These are phyloP conservation scores for Ophion slaviceki DNA, from an alignment of 2,888 invertebrate genomes.

Conservation along the genomic window DNA sequence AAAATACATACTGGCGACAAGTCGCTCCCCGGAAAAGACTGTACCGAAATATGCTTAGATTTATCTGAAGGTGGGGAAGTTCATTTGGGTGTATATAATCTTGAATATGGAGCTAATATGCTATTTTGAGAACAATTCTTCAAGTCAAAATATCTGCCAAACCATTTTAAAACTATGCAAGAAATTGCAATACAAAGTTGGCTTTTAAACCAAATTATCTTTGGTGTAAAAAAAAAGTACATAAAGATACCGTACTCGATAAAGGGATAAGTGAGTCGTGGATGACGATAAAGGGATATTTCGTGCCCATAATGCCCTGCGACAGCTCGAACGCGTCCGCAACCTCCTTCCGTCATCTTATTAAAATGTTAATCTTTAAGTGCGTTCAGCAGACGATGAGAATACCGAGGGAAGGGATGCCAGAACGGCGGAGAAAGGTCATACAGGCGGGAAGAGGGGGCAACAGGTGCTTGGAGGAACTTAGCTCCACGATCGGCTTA, in stretches of 20 bases:
- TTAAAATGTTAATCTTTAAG: constrained; percentile 74
- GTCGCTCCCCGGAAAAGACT: too few relatives aligned
- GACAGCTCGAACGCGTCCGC: not conserved
- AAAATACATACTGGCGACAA: too few relatives aligned
- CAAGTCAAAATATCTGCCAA: too few relatives aligned
- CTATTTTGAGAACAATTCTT: too few relatives aligned
- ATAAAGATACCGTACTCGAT: not conserved
- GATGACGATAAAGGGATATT: not conserved
- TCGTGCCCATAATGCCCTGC: not conserved
- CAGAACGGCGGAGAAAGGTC: not conserved
- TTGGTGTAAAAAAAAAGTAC: not conserved
- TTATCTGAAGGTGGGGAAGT: too few relatives aligned
- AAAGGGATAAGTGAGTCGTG: not conserved
- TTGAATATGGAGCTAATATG: too few relatives aligned
- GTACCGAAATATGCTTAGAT: too few relatives aligned
- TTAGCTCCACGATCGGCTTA: constrained; percentile 57
- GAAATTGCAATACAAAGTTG: too few relatives aligned
- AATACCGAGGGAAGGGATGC: constrained; percentile 8
- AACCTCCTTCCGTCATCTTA: constrained; percentile 51
- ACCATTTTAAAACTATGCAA: too few relatives aligned
- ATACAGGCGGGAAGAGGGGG: constrained; percentile 54
- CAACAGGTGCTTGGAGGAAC: constrained; percentile 75
- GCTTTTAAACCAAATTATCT: not conserved
- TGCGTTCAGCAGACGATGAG: constrained; percentile 25
- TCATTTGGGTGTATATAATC: too few relatives aligned